A percentile compares a stretch with the other conserved stretches of the same genome.
Conservation (phyloP, 2,113 vertebrate genomes). For the Campylomormyrus tamandua region DNA sequence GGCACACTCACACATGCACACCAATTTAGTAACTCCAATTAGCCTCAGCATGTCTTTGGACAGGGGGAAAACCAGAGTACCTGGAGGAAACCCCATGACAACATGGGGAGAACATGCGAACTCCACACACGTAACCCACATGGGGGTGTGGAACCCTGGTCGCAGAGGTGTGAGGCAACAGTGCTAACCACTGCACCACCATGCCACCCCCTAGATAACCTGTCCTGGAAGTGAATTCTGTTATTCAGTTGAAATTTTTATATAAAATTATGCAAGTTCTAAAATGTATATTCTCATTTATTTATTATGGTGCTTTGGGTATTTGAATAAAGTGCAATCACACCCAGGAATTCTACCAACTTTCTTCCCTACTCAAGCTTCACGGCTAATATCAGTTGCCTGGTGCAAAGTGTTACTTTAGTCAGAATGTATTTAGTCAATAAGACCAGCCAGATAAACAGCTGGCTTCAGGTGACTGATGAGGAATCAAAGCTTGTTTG, state of each 20-base stretch:
- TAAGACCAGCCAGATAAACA: conserved; percentile 48
- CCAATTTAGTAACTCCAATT: too few species aligned
- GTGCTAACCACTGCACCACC: too few species aligned
- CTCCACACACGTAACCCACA: too few species aligned
- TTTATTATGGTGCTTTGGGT: conserved; percentile 62
- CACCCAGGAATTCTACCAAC: conserved; percentile 35
- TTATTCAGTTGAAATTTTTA: background rate
- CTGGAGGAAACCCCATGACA: too few species aligned
- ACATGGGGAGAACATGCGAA: too few species aligned
- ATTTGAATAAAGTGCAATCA: conserved; percentile 64
- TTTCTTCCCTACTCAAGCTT: conserved; percentile 33
- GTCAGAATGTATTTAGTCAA: conserved; percentile 69
- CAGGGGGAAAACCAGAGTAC: too few species aligned
- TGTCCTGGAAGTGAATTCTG: conserved; percentile 30
- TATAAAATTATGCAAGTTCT: conserved; percentile 44
- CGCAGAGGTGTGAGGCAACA: too few species aligned
- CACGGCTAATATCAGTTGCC: conserved; percentile 39
- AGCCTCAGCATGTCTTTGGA: too few species aligned
- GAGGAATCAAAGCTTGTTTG: conserved; percentile 4
- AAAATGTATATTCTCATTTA: conserved; percentile 48
- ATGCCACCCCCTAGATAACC: background rate
- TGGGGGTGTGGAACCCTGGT: too few species aligned
- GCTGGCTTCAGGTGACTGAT: conserved; percentile 26
- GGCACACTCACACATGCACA: too few species aligned
- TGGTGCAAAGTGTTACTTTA: conserved; percentile 58